phyloP scores from a whole-genome alignment of 37 sponge, comb jelly and placozoan species.

The Eunapius fragilis region DNA sequence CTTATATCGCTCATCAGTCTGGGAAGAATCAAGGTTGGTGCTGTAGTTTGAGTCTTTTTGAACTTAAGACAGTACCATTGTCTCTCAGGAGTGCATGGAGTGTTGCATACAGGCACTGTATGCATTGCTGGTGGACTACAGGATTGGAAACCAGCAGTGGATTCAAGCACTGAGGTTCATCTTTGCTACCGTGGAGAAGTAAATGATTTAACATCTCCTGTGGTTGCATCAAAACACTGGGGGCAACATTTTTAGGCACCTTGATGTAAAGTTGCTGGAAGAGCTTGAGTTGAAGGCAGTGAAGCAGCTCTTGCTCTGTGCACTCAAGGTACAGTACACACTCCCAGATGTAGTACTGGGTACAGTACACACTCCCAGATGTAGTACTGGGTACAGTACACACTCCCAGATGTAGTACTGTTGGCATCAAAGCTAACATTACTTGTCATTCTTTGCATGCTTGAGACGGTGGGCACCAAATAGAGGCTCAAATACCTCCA shows the following conservation, averaged over 20 bases:
- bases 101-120: constrained; percentile 23
- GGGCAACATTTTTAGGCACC: neutral
- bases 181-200: constrained; percentile 25
- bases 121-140: constrained; percentile 26
- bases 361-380: neutral
- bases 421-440: no score
- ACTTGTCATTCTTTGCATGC: no score
- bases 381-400: neutral
- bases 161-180: constrained; percentile 7
- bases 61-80: neutral
- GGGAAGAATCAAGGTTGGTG: neutral
- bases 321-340: neutral
- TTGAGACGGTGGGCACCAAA: neutral
- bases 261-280: constrained; percentile 4
- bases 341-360: neutral
- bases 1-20: constrained; percentile 34
- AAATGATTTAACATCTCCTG: neutral
- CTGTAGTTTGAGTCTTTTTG: neutral
- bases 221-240: neutral
- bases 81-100: constrained; percentile 20
- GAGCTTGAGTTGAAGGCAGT: constrained; percentile 2
- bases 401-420: neutral
- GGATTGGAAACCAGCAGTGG: constrained; percentile 46
- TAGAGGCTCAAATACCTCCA: neutral
- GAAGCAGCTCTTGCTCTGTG: constrained; percentile 37